These are phyloP conservation scores for Mus musculus DNA, from an alignment of 2,113 vertebrate genomes.

Conservation along the genomic window DNA sequence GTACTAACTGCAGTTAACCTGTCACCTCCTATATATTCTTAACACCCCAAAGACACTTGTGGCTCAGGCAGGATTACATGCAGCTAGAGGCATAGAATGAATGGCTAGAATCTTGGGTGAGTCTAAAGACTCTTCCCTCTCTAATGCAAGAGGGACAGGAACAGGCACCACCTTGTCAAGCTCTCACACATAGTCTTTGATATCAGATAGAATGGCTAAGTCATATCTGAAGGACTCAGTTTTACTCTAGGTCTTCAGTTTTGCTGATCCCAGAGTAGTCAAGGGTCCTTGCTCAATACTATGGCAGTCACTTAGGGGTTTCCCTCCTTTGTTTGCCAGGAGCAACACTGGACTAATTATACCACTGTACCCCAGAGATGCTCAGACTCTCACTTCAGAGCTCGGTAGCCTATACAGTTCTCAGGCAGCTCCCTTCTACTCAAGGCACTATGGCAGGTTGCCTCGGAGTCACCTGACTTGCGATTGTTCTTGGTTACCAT, in stretches of 20 bases:
- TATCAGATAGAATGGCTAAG: neutral
- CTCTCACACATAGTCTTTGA: neutral
- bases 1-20: neutral
- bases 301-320: too few species aligned
- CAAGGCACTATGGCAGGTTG: too few species aligned
- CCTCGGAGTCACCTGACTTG: neutral
- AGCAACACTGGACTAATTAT: neutral
- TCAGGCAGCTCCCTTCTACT: neutral
- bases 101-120: neutral
- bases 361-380: too few species aligned
- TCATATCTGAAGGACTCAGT: neutral
- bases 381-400: neutral
- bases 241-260: too few species aligned
- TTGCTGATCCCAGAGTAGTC: neutral
- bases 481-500: too few species aligned
- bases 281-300: neutral
- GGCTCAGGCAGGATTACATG: neutral
- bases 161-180: neutral
- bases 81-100: too few species aligned
- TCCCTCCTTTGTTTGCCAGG: neutral
- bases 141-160: neutral
- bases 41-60: neutral
- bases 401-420: neutral
- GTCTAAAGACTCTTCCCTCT: neutral
- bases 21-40: neutral